These are phyloP conservation scores for Esox niger DNA, from an alignment of 2,113 vertebrate species.

Conservation along the genomic window DNA sequence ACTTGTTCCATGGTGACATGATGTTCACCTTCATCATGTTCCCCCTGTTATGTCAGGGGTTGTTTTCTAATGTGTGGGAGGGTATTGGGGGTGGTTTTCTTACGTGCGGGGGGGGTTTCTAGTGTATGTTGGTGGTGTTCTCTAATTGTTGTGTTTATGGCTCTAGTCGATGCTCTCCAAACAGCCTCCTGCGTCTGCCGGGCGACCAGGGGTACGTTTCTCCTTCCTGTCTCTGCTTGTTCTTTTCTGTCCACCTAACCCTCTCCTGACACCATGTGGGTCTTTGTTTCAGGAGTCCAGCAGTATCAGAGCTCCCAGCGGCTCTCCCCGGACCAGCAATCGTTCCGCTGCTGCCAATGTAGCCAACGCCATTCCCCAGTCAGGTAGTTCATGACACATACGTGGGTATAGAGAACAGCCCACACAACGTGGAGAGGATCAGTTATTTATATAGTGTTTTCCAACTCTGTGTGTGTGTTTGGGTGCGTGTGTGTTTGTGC, in stretches of 20 bases:
- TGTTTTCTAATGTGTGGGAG: no score
- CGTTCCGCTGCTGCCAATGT: conserved; percentile 89
- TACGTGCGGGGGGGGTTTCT: neutral
- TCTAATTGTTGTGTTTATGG: conserved; percentile 41
- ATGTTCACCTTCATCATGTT: no score
- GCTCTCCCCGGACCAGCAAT: conserved; percentile 89
- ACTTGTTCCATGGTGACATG: conserved; percentile 11
- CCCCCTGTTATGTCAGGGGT: no score
- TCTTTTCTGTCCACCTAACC: neutral
- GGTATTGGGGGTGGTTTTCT: neutral
- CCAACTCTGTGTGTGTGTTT: neutral
- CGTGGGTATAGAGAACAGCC: neutral
- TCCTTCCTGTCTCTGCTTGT: neutral
- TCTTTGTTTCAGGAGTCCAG: conserved; percentile 75
- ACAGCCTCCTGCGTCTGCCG: conserved; percentile 88
- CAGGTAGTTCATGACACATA: conserved; percentile 75
- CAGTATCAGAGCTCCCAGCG: conserved; percentile 84
- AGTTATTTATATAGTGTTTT: no score
- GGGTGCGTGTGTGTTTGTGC: conserved; percentile 2
- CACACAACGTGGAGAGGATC: no score
- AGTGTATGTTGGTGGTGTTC: neutral
- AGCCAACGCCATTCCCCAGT: conserved; percentile 89
- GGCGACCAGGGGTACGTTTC: conserved; percentile 91
- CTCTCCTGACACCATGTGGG: neutral
- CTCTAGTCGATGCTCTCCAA: conserved; percentile 90